Conservation (phyloP, 1,140 invertebrate genomes). For the Subanguina moxae region DNA sequence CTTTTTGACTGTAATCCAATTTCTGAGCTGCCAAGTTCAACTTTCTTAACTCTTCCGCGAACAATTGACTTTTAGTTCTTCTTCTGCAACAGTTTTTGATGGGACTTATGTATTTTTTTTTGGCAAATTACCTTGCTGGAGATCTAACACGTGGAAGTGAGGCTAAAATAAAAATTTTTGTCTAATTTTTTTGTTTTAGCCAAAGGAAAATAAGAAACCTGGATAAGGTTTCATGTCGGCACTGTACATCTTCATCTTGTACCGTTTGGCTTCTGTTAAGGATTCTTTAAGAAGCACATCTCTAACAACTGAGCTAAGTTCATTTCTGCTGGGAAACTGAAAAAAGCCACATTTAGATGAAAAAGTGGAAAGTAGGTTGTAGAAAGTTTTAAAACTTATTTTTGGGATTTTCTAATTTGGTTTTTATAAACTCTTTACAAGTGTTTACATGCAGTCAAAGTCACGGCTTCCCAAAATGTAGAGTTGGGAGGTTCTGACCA, state of each 20-base stretch:
- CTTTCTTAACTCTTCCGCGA: conserved; percentile 11
- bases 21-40: neutral
- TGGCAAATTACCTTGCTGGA: neutral
- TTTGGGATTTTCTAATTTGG: too few species aligned
- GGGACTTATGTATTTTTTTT: too few species aligned
- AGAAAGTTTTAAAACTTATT: too few species aligned
- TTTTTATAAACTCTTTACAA: too few species aligned
- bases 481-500: too few species aligned
- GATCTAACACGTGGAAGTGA: conserved; percentile 12
- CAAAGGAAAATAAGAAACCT: conserved; percentile 13
- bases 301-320: conserved; percentile 18
- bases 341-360: too few species aligned
- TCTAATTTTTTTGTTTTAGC: neutral
- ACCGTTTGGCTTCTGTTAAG: conserved; percentile 14
- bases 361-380: neutral
- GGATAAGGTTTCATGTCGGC: conserved; percentile 31
- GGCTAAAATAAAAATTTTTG: conserved; percentile 11
- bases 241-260: conserved; percentile 16
- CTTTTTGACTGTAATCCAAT: neutral
- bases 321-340: conserved; percentile 23
- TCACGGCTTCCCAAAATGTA: too few species aligned
- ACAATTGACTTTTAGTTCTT: conserved; percentile 21
- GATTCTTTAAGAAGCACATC: conserved; percentile 30
- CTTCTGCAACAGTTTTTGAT: neutral
- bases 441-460: too few species aligned